These are phyloP conservation scores for Neoseiulus cucumeris DNA, from an alignment of 1,140 invertebrate species.

Conservation along the genomic window DNA sequence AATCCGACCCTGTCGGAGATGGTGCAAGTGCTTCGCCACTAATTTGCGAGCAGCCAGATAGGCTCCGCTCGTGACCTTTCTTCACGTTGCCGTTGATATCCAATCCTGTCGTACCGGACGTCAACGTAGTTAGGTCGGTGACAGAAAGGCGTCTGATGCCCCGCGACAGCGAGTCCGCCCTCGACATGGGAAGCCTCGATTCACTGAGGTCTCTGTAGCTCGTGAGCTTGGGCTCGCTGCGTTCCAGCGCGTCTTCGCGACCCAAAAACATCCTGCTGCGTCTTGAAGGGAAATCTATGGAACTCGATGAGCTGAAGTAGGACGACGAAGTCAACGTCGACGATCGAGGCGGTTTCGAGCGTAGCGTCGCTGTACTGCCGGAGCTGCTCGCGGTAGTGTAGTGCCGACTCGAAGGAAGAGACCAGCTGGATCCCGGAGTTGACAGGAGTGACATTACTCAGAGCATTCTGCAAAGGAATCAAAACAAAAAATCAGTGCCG, in stretches of 20 bases:
- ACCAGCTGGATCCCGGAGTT: background rate
- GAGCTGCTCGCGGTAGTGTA: background rate
- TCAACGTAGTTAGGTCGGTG: background rate
- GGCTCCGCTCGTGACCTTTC: constrained; percentile 1
- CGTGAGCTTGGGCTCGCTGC: background rate
- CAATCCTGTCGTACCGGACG: background rate
- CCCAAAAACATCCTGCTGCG: background rate
- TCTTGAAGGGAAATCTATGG: background rate
- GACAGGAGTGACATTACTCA: background rate
- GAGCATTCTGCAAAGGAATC: too few species aligned
- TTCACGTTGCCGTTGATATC: constrained; percentile 1
- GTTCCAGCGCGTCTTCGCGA: constrained; percentile 7
- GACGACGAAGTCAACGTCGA: background rate
- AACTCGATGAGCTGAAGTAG: background rate
- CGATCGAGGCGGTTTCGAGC: background rate
- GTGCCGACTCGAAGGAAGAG: background rate
- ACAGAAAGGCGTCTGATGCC: background rate
- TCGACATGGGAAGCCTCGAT: background rate
- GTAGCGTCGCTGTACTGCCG: background rate
- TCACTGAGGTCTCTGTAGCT: constrained; percentile 8
- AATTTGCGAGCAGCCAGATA: background rate
- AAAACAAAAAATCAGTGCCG: too few species aligned
- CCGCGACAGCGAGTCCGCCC: background rate
- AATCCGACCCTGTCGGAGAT: background rate
- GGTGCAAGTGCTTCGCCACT: background rate